Evolutionary conservation across 2,888 invertebrate species (phyloP).

Genomic region (Polymixis lichenea): DNA sequence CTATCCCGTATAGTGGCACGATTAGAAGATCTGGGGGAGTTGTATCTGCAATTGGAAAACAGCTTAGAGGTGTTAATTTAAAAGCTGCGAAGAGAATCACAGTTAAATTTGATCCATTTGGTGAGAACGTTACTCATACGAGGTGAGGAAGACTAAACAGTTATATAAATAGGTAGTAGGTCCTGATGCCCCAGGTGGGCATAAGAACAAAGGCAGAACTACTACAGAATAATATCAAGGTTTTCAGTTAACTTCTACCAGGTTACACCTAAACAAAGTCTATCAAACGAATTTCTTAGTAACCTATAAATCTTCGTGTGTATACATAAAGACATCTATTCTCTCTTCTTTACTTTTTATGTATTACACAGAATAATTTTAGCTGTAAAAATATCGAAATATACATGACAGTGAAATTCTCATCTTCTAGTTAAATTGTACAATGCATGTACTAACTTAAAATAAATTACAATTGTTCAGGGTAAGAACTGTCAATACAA

Average conservation of each 20-base stretch:
- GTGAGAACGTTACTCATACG: constrained; percentile 92
- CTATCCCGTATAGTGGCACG: constrained; percentile 93
- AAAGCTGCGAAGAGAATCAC: constrained; percentile 94
- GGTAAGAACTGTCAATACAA: not conserved
- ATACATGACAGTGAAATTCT: not conserved
- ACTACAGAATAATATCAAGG: not conserved
- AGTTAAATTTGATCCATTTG: constrained; percentile 96
- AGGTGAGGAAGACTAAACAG: constrained; percentile 83
- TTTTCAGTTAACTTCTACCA: not conserved
- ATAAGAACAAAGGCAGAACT: not conserved
- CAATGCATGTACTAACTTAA: not conserved
- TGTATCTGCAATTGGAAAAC: constrained; percentile 93
- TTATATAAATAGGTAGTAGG: constrained; percentile 15
- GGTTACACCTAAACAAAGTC: not conserved
- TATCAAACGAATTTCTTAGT: not conserved
- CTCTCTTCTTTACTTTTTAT: not conserved
- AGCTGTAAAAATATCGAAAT: not conserved
- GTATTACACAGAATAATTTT: not conserved
- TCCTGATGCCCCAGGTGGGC: not conserved
- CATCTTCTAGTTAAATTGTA: not conserved
- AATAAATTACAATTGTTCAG: not conserved
- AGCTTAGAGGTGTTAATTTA: constrained; percentile 93
- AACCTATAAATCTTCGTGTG: no score
- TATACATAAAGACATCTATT: no score
- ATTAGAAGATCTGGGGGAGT: constrained; percentile 92